Percentiles rank a stretch among this genome's conserved stretches.
These are phyloP conservation scores for Metridium senile DNA, from an alignment of 92 coral and sea anemone species.

Conservation along the genomic window DNA sequence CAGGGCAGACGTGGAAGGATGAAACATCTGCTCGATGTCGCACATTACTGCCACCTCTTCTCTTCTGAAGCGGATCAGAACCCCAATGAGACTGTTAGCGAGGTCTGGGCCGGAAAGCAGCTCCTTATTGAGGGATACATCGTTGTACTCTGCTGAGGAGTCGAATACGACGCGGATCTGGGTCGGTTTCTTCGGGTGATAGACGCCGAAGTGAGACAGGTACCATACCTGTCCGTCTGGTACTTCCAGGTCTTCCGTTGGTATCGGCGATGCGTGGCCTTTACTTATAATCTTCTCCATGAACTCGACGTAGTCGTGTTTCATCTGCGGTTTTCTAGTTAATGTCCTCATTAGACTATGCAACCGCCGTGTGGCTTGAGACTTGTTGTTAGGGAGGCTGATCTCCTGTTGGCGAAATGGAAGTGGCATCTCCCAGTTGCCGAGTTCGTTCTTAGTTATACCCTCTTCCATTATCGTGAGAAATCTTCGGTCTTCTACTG, in stretches of 20 bases:
- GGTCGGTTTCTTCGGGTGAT: slow-evolving; percentile 59
- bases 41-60: slow-evolving; percentile 28
- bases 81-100: slow-evolving; percentile 56
- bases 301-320: slow-evolving; percentile 59
- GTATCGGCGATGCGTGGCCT: slow-evolving; percentile 61
- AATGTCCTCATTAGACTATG: slow-evolving; percentile 43
- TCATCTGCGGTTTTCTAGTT: slow-evolving; percentile 55
- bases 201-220: slow-evolving; percentile 56
- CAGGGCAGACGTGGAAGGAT: slow-evolving; percentile 53
- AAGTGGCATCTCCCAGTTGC: slow-evolving; percentile 77
- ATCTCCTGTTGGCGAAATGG: slow-evolving; percentile 42
- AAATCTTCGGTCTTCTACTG: slow-evolving; percentile 48
- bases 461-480: slow-evolving; percentile 49
- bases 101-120: slow-evolving; percentile 67
- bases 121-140: slow-evolving; percentile 54
- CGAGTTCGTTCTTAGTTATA: slow-evolving; percentile 48
- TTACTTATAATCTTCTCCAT: slow-evolving; percentile 56
- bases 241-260: slow-evolving; percentile 23
- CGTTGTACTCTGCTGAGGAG: slow-evolving; percentile 43
- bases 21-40: slow-evolving; percentile 37
- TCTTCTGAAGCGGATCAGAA: slow-evolving; percentile 45
- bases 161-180: slow-evolving; percentile 62
- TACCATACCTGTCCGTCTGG: slow-evolving; percentile 50
- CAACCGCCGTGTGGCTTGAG: slow-evolving; percentile 53
- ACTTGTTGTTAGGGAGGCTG: slow-evolving; percentile 63